Evolutionary conservation across 2,797 vertebrate genomes (phyloP), one percentile per base, ranked within the genome.

Genomic region (Gadopsis bispinosus): DNA sequence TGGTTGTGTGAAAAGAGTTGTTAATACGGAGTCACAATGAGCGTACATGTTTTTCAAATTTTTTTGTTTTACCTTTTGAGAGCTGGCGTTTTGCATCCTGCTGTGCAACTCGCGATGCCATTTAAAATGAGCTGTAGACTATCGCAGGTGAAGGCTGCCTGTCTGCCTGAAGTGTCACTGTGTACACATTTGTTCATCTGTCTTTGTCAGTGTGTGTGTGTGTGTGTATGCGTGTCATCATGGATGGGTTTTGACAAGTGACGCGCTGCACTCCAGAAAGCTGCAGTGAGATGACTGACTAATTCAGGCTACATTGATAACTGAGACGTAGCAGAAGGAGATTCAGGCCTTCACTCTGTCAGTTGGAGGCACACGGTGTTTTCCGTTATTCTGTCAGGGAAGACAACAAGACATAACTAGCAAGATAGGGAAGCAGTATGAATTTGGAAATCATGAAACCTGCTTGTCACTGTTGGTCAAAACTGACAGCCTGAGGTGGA

Each of bases 181-280:
- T 51, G 79, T 71, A 73, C 35, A 8, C 65, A 69, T 79, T 87
- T 83, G 76, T 88, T 79, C 79, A 16, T 79, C 75, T 77, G 80
- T 77, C 80, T 87, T 69, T 80, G 80, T 79, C 79, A 69, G 80
- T 75, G 51, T 37, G 22, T 33, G 53, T 73, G 69, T 50, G 73
- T 29, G 47, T 70, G 48, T 19, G 39, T 33, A 56, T 79, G 58
- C 75, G 66, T 58, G 61, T 85, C 82, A 83, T 70, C 7, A 12
- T 22, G 67, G 88, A 91, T 88, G 67, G 53, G 75, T 87, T 89
- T 85, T 92, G 93, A 94, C 91, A 93, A 90, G 88, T 91, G 91
- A 91, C 90, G 89, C 54, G 61, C 69, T 78, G 81, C 89, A 82
- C 84, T 87, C 69, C 70, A 77, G 77, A 85, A 83, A 89, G 88